Evolutionary conservation across 2,888 invertebrate genomes (phyloP).

Genomic region (Protonemura montana): DNA sequence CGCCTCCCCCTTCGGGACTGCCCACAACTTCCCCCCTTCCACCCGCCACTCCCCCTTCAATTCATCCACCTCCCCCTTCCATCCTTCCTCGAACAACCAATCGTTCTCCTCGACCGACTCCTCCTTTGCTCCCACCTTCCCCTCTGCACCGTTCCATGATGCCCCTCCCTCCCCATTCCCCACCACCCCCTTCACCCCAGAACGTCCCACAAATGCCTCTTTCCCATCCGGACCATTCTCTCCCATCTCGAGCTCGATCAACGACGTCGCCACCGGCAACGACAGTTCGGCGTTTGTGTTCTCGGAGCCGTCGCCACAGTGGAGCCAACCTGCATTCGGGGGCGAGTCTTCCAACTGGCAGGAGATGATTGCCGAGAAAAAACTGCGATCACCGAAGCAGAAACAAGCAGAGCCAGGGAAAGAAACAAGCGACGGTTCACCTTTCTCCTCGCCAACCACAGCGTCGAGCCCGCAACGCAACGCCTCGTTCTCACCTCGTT

Average conservation of each 20-base stretch:
- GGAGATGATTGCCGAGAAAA: slow-evolving; percentile 34
- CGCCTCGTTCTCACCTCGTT: not conserved
- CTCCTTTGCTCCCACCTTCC: not conserved
- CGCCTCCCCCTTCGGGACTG: slow-evolving; percentile 38
- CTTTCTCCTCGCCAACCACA: slow-evolving; percentile 45
- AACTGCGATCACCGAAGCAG: slow-evolving; percentile 26
- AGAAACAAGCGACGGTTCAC: slow-evolving; percentile 36
- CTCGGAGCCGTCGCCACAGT: slow-evolving; percentile 47
- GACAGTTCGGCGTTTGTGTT: slow-evolving; percentile 50
- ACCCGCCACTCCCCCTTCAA: not conserved
- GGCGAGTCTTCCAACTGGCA: slow-evolving; percentile 40
- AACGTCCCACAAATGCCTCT: not conserved
- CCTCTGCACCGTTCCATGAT: slow-evolving; percentile 27
- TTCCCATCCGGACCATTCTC: slow-evolving; percentile 27
- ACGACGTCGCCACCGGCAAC: slow-evolving; percentile 52
- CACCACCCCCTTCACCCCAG: not conserved
- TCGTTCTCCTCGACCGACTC: slow-evolving; percentile 16
- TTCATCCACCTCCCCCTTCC: not conserved
- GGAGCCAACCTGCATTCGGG: slow-evolving; percentile 27
- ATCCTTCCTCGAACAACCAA: not conserved
- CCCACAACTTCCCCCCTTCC: slow-evolving; percentile 19
- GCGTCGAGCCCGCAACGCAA: slow-evolving; percentile 43
- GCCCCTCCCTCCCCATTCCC: not conserved
- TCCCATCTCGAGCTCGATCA: slow-evolving; percentile 44
- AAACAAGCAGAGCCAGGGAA: not conserved